These are phyloP conservation scores for Strigamia maritima DNA, from an alignment of 2,888 invertebrate species.

Conservation along the genomic window DNA sequence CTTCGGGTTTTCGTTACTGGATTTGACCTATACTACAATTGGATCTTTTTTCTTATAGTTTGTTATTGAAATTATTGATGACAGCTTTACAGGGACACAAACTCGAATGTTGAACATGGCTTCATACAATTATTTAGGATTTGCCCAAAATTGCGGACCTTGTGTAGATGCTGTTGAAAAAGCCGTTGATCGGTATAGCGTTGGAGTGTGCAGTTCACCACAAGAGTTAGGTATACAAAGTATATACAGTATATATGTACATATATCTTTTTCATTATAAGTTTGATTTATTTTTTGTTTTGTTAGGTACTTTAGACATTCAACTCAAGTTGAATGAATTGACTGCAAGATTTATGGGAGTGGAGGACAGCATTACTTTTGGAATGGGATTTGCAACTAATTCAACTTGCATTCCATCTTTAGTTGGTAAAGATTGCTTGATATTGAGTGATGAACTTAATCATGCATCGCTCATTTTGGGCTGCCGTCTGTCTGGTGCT, in stretches of 20 bases:
- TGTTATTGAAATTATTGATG: slow-evolving; percentile 45
- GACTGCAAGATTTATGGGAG: slow-evolving; percentile 83
- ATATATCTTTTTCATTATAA: too few relatives aligned
- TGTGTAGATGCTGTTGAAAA: slow-evolving; percentile 71
- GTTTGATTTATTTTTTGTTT: too few relatives aligned
- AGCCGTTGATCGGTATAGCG: slow-evolving; percentile 68
- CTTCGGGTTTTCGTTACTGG: too few relatives aligned
- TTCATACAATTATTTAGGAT: slow-evolving; percentile 97
- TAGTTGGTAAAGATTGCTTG: slow-evolving; percentile 77
- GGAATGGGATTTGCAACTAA: slow-evolving; percentile 99
- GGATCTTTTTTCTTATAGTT: too few relatives aligned
- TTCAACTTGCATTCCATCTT: slow-evolving; percentile 82
- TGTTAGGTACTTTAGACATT: slow-evolving; percentile 59
- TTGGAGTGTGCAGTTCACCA: slow-evolving; percentile 70
- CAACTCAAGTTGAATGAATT: slow-evolving; percentile 77
- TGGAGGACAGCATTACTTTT: slow-evolving; percentile 89
- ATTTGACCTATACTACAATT: too few relatives aligned
- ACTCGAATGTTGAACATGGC: slow-evolving; percentile 87
- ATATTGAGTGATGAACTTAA: slow-evolving; percentile 95
- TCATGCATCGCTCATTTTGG: slow-evolving; percentile 94
- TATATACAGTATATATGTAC: too few relatives aligned
- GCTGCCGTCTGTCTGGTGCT: slow-evolving; percentile 81
- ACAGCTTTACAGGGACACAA: slow-evolving; percentile 75
- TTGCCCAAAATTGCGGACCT: slow-evolving; percentile 76
- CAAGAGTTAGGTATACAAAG: slow-evolving; percentile 75